Percentiles rank a stretch among this genome's conserved stretches.
phyloP scores from a whole-genome alignment of 2,888 invertebrate species.

The Limnephilus auricula region DNA sequence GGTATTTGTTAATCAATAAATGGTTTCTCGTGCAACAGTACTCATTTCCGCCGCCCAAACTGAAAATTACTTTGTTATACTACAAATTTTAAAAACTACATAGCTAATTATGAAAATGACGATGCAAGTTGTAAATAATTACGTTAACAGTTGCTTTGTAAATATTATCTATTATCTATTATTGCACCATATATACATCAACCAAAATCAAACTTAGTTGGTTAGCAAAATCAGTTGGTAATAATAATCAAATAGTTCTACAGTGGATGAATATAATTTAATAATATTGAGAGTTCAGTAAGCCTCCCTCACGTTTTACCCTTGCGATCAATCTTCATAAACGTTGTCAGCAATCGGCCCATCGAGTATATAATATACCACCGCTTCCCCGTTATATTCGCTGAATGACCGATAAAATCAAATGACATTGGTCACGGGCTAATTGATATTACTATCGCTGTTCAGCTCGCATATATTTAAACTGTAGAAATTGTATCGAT shows the following conservation, averaged over 20 bases:
- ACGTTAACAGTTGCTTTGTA: neutral
- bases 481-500: neutral
- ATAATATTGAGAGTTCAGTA: neutral
- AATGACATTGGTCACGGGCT: constrained; percentile 35
- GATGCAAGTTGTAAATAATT: neutral
- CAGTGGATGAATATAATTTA: neutral
- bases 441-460: constrained; percentile 42
- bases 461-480: neutral
- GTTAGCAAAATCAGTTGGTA: neutral
- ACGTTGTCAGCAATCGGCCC: neutral
- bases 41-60: too few species aligned
- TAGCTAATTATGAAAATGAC: neutral
- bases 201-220: too few species aligned
- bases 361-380: neutral
- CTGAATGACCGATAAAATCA: neutral
- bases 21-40: too few species aligned
- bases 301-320: neutral
- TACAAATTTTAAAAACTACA: neutral
- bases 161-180: too few species aligned
- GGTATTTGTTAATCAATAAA: too few species aligned
- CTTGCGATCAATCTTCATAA: neutral
- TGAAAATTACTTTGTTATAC: too few species aligned
- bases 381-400: neutral
- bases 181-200: too few species aligned
- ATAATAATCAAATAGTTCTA: neutral